Conservation (phyloP, 2,113 vertebrate genomes). For the Oreochromis tanganicae region DNA sequence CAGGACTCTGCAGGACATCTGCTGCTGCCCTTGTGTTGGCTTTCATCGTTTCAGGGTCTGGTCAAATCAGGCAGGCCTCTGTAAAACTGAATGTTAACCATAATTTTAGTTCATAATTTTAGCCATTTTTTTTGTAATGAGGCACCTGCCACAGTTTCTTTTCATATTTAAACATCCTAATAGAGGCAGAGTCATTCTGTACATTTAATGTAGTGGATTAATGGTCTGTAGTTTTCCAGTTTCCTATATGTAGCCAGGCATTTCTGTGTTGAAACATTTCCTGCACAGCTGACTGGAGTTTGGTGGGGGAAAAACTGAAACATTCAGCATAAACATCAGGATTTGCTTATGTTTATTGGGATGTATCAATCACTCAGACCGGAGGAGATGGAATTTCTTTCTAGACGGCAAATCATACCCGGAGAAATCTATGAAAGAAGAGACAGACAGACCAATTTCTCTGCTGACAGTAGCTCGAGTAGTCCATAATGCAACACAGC, state of each 20-base stretch:
- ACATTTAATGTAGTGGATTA: background rate
- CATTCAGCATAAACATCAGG: background rate
- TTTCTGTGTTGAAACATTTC: background rate
- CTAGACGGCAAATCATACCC: background rate
- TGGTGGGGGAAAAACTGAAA: background rate
- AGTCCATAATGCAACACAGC: background rate
- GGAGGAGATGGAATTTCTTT: background rate
- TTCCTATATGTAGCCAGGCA: background rate
- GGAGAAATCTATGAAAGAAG: background rate
- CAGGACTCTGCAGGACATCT: slow-evolving; percentile 37
- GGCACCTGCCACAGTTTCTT: background rate
- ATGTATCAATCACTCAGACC: background rate
- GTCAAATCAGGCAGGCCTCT: background rate
- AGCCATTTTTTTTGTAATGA: background rate
- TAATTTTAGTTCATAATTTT: background rate
- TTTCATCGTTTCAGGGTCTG: background rate
- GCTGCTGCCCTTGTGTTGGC: slow-evolving; percentile 1
- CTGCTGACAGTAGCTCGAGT: background rate
- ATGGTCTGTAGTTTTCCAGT: background rate
- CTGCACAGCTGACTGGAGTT: background rate
- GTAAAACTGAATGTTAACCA: background rate
- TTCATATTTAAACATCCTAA: background rate
- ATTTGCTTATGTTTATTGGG: background rate
- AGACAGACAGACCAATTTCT: background rate
- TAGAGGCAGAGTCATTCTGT: background rate